A percentile compares a stretch with the other conserved stretches of the same genome.
Conservation (phyloP, 1,140 invertebrate species). For the Diachasmimorpha longicaudata region DNA sequence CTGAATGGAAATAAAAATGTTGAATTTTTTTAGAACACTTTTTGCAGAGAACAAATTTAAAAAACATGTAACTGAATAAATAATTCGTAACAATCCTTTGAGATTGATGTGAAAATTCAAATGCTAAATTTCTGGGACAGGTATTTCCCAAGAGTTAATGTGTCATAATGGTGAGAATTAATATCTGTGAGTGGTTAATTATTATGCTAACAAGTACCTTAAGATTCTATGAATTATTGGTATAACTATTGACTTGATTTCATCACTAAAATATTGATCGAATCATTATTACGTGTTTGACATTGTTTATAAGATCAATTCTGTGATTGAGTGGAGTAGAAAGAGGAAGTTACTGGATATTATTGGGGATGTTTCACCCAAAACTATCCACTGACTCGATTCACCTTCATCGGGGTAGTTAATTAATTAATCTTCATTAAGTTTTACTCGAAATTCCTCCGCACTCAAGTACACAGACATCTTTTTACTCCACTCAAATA, state of each 20-base stretch:
- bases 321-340: background rate
- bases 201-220: conserved; percentile 35
- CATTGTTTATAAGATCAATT: conserved; percentile 12
- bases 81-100: background rate
- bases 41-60: conserved; percentile 17
- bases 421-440: too few relatives aligned
- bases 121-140: too few relatives aligned
- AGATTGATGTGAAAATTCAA: background rate
- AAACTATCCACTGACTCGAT: too few relatives aligned
- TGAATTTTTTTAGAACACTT: background rate
- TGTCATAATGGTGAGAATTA: conserved; percentile 23
- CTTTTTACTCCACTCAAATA: conserved; percentile 29
- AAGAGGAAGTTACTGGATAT: background rate
- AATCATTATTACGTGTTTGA: conserved; percentile 13
- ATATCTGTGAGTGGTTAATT: conserved; percentile 49
- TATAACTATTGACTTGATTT: conserved; percentile 55
- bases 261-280: conserved; percentile 41
- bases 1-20: too few relatives aligned
- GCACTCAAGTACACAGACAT: background rate
- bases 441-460: too few relatives aligned
- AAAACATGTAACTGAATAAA: background rate
- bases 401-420: too few relatives aligned
- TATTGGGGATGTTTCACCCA: conserved; percentile 46
- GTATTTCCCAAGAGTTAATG: too few relatives aligned
- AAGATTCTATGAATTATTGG: conserved; percentile 47